These are phyloP conservation scores for Mechanitis messenoides DNA, from an alignment of 2,888 invertebrate species.

Conservation along the genomic window DNA sequence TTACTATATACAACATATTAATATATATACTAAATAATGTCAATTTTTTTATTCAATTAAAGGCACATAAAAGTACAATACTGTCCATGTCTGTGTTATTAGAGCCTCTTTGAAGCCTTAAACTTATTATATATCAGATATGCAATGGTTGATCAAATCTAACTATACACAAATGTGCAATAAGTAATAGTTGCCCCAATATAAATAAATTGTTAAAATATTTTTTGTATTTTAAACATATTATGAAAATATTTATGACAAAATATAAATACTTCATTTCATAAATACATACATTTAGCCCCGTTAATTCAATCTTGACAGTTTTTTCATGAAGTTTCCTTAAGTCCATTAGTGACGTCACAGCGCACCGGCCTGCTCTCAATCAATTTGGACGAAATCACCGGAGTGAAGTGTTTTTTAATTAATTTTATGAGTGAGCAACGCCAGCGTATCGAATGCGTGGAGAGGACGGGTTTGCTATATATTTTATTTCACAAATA, in stretches of 20 bases:
- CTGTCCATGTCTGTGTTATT: no score
- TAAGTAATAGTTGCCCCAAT: conserved; percentile 2
- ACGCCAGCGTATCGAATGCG: conserved; percentile 40
- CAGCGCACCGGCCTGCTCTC: conserved; percentile 51
- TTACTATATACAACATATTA: conserved; percentile 33
- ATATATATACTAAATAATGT: neutral
- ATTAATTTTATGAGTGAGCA: conserved; percentile 74
- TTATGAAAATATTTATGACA: neutral
- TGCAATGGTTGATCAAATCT: no score
- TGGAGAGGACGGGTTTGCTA: conserved; percentile 35
- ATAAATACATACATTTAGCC: conserved; percentile 1
- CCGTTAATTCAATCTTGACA: conserved; percentile 12
- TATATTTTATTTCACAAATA: no score
- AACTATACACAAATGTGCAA: no score
- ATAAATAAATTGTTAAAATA: conserved; percentile 1
- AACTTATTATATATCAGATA: no score
- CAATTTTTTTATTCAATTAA: conserved; percentile 8
- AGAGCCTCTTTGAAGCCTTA: no score
- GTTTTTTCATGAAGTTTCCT: conserved; percentile 26
- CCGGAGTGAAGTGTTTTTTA: conserved; percentile 74
- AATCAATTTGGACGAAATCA: conserved; percentile 72
- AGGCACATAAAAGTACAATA: no score
- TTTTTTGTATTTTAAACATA: neutral
- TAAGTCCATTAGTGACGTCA: conserved; percentile 68
- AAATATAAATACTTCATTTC: neutral